A percentile compares a stretch with the other conserved stretches of the same genome.
These are phyloP conservation scores for Crotalus tigris DNA, from an alignment of 2,113 vertebrate species.

Conservation along the genomic window DNA sequence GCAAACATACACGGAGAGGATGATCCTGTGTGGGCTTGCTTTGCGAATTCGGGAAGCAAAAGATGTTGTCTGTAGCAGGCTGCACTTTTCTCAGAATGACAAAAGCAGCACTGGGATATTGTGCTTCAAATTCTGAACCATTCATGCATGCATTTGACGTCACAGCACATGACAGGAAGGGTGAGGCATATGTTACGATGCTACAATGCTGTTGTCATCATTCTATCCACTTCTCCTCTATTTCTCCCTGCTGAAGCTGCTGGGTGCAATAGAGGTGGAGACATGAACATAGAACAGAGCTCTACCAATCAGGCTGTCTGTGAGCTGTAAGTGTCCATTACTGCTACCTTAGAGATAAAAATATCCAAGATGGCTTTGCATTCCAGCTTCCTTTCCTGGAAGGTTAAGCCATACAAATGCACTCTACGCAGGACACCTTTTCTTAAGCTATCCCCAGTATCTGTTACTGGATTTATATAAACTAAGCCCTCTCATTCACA, in stretches of 20 bases:
- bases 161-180: neutral
- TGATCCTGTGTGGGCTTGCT: neutral
- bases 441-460: constrained; percentile 1
- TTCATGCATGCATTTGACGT: neutral
- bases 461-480: constrained; percentile 42
- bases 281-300: neutral
- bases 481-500: constrained; percentile 28
- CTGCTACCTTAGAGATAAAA: neutral
- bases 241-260: neutral
- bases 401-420: neutral
- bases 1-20: neutral
- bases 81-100: neutral
- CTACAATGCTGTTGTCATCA: neutral
- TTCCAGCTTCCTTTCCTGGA: neutral
- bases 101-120: neutral
- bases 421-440: neutral
- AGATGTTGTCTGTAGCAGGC: neutral
- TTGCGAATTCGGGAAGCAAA: neutral
- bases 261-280: neutral
- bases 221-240: neutral
- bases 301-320: neutral
- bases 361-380: neutral
- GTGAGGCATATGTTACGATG: neutral
- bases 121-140: neutral
- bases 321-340: neutral